These are phyloP conservation scores for Macquaria australasica DNA, from an alignment of 2,113 vertebrate genomes.

Conservation along the genomic window DNA sequence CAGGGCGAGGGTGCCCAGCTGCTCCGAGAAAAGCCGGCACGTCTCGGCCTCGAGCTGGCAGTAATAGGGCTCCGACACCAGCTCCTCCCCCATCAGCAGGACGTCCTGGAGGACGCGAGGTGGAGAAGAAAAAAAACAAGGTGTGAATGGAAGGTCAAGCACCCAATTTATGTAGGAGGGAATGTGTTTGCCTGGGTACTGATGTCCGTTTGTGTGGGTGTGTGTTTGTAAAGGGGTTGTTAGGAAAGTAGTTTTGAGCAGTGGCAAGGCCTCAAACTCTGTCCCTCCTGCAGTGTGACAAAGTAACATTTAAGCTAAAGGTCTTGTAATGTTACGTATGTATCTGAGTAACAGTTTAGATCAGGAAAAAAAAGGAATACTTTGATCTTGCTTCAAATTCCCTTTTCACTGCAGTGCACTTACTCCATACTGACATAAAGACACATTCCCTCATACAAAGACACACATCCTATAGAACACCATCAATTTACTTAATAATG, in stretches of 20 bases:
- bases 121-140: not conserved
- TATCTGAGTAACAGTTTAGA: conserved; percentile 24
- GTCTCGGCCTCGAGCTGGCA: conserved; percentile 96
- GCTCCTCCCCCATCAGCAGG: conserved; percentile 93
- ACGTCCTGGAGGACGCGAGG: conserved; percentile 87
- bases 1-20: conserved; percentile 95
- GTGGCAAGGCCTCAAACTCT: conserved; percentile 20
- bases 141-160: conserved; percentile 59
- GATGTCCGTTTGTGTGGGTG: conserved; percentile 50
- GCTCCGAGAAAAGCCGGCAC: conserved; percentile 95
- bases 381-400: conserved; percentile 65
- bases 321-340: conserved; percentile 44
- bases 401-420: conserved; percentile 36
- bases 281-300: conserved; percentile 45
- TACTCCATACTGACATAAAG: conserved; percentile 40
- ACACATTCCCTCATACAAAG: conserved; percentile 51
- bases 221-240: conserved; percentile 54
- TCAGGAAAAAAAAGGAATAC: conserved; percentile 20
- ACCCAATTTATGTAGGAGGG: conserved; percentile 57
- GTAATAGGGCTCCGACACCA: conserved; percentile 93
- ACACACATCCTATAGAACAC: conserved; percentile 66
- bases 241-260: conserved; percentile 28
- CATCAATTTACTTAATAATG: conserved; percentile 82
- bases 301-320: conserved; percentile 19
- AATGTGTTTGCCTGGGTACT: conserved; percentile 51